Percentiles rank a stretch among this genome's conserved stretches.
phyloP scores from a whole-genome alignment of 2,113 vertebrate species.

The Hystrix cristata region DNA sequence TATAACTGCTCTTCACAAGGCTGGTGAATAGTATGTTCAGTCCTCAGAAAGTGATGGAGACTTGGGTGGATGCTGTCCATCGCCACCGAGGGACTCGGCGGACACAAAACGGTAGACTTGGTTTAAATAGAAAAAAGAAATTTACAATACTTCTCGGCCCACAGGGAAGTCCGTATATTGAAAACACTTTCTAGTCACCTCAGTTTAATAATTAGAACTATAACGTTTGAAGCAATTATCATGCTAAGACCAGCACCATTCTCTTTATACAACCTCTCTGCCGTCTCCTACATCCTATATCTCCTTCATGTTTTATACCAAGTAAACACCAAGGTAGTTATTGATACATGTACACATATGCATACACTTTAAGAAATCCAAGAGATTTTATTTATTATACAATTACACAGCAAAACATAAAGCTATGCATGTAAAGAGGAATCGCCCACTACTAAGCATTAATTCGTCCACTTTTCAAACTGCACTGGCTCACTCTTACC shows the following conservation, averaged over 20 bases:
- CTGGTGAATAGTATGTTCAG: not conserved
- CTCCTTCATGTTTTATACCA: not conserved
- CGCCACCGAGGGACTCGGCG: not conserved
- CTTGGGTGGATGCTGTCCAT: accelerated
- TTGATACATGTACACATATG: not conserved
- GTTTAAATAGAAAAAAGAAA: not conserved
- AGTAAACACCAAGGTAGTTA: not conserved
- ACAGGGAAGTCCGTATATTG: not conserved
- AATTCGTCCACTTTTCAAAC: not conserved
- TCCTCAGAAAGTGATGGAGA: not conserved
- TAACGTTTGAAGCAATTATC: not conserved
- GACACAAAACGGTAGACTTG: not conserved
- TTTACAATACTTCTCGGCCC: not conserved
- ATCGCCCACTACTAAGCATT: not conserved
- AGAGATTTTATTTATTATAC: not conserved
- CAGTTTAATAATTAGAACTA: not conserved
- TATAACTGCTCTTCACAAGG: not conserved
- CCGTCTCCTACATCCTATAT: not conserved
- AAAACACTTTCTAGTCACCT: not conserved
- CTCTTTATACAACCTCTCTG: not conserved
- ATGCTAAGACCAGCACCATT: not conserved
- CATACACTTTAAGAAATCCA: not conserved
- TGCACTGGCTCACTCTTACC: constrained; percentile 57
- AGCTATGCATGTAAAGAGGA: not conserved
- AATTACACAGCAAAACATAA: not conserved